A percentile compares a stretch with the other conserved stretches of the same genome.
Evolutionary conservation across 2,113 vertebrate species (phyloP).

Genomic region (Python bivittatus): DNA sequence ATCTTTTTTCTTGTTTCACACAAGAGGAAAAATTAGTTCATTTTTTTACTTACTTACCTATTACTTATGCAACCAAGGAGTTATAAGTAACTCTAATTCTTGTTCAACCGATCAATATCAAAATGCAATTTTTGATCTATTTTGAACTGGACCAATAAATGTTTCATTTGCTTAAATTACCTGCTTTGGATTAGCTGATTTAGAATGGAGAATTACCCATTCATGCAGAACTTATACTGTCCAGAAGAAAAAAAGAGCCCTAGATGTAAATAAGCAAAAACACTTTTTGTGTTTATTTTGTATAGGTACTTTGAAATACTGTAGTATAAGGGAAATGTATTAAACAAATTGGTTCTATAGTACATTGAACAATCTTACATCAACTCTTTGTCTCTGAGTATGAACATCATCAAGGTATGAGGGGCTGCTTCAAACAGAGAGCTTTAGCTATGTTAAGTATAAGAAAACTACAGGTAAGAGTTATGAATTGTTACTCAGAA

Average conservation of each 20-base stretch:
- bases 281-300: not conserved
- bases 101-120: not conserved
- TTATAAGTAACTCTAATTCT: not conserved
- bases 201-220: not conserved
- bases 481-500: not conserved
- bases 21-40: not conserved
- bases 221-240: not conserved
- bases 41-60: not conserved
- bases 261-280: not conserved
- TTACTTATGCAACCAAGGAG: not conserved
- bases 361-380: not conserved
- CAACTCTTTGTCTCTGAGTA: not conserved
- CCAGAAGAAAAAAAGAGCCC: too few species aligned
- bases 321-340: not conserved
- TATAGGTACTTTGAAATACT: not conserved
- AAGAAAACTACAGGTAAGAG: not conserved
- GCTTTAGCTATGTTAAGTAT: not conserved
- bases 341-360: not conserved
- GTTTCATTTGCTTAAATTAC: not conserved
- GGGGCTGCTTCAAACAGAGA: not conserved
- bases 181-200: too few species aligned
- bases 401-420: not conserved
- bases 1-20: not conserved
- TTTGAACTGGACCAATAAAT: not conserved
- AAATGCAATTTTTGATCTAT: not conserved